These are phyloP conservation scores for Mastigias papua DNA, from an alignment of 30 jellyfish, hydroid and myxozoan genomes.

Conservation along the genomic window DNA sequence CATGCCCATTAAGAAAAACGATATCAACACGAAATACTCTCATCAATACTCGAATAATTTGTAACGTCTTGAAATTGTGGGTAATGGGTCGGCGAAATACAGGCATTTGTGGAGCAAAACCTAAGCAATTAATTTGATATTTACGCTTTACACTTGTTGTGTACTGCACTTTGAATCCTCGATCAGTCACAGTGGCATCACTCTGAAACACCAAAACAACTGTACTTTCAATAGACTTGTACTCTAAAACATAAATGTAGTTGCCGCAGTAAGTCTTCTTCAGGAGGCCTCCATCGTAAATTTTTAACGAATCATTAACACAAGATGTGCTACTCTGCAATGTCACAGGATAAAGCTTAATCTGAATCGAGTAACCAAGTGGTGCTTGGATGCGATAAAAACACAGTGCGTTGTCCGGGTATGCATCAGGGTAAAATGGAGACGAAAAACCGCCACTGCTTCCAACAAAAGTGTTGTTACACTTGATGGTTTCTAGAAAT, in stretches of 20 bases:
- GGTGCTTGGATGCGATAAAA: background rate
- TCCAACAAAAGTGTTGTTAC: background rate
- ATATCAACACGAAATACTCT: no score
- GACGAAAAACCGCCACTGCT: background rate
- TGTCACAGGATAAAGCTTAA: background rate
- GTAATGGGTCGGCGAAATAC: no score
- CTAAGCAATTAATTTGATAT: background rate
- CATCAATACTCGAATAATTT: no score
- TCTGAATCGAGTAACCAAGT: background rate
- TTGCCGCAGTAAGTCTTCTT: constrained; percentile 4
- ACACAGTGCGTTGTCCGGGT: constrained; percentile 16
- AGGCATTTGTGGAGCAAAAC: background rate
- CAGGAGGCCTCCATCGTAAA: constrained; percentile 1
- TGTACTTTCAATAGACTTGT: background rate
- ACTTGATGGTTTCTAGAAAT: background rate
- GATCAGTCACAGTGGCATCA: background rate
- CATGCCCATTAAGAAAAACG: no score
- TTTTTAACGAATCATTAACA: background rate
- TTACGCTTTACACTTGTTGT: background rate
- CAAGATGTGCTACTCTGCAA: background rate
- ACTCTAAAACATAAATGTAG: background rate
- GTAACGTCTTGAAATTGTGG: no score
- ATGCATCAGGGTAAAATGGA: constrained; percentile 11
- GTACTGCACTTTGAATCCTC: background rate
- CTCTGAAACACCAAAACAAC: background rate